A percentile compares a stretch with the other conserved stretches of the same genome.
Conservation (phyloP, 2,113 vertebrate genomes). For the Melanostigma gelatinosum region DNA sequence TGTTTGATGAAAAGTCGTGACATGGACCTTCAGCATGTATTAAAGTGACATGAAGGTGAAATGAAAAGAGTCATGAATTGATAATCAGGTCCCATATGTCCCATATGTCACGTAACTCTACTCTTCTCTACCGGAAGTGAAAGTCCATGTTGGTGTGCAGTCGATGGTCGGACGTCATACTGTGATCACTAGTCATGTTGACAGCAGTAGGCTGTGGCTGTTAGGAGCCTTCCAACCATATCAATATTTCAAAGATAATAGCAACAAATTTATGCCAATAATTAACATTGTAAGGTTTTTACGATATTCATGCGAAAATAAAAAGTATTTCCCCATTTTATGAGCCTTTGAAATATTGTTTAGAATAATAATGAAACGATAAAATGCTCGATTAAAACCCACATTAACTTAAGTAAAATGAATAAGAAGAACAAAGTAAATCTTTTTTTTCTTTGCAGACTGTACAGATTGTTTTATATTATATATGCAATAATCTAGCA, state of each 20-base stretch:
- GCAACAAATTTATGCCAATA: neutral
- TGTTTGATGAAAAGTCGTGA: slow-evolving; percentile 38
- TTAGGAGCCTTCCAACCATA: neutral
- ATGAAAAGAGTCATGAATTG: slow-evolving; percentile 55
- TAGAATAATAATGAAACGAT: neutral
- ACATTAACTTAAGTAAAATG: neutral
- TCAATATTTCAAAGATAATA: neutral
- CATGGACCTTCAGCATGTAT: slow-evolving; percentile 48
- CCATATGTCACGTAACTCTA: slow-evolving; percentile 40
- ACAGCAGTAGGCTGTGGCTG: neutral
- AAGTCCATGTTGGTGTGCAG: slow-evolving; percentile 7
- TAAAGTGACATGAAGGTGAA: slow-evolving; percentile 30
- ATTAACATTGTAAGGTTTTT: neutral
- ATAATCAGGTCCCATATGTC: slow-evolving; percentile 40
- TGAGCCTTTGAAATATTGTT: neutral
- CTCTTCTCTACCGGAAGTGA: neutral
- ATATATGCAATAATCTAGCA: neutral
- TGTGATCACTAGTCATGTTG: neutral
- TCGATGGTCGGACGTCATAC: neutral
- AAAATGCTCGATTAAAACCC: neutral
- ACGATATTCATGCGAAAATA: neutral
- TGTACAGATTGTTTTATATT: neutral
- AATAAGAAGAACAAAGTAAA: neutral
- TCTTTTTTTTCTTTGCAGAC: neutral
- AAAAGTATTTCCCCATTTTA: neutral